These are phyloP conservation scores for Brenthis daphne DNA, from an alignment of 2,888 invertebrate species.

Conservation along the genomic window DNA sequence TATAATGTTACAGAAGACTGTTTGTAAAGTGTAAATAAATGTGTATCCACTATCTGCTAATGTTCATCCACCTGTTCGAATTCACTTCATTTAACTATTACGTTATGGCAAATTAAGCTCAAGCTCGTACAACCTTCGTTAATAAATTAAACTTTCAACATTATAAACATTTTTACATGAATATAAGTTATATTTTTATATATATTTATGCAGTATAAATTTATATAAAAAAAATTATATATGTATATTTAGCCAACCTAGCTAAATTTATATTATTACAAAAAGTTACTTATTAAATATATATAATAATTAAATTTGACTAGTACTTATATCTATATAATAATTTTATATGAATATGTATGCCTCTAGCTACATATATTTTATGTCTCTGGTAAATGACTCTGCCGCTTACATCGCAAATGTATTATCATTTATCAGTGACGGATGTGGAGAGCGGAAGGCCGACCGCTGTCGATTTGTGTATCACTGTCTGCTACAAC, in stretches of 20 bases:
- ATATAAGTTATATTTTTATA: neutral
- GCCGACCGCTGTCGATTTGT: conserved; percentile 48
- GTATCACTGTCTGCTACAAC: conserved; percentile 43
- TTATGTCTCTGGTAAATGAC: conserved; percentile 1
- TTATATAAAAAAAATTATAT: too few species aligned
- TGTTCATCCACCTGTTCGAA: conserved; percentile 9
- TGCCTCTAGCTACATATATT: conserved; percentile 21
- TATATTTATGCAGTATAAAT: too few species aligned
- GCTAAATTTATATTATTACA: too few species aligned
- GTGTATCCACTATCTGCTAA: neutral
- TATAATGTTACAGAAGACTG: too few species aligned
- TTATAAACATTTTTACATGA: neutral
- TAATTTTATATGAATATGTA: neutral
- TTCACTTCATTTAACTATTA: conserved; percentile 23
- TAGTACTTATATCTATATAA: too few species aligned
- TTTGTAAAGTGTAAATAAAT: conserved; percentile 6
- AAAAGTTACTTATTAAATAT: too few species aligned
- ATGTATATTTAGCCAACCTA: too few species aligned
- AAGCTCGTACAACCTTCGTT: neutral
- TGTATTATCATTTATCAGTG: conserved; percentile 65
- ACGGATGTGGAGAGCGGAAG: conserved; percentile 74
- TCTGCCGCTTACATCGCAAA: conserved; percentile 48
- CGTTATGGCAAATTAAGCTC: conserved; percentile 3
- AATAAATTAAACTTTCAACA: neutral
- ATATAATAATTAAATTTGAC: too few species aligned